Base-by-base conservation (phyloP, 2,797 vertebrate genomes). In the Knipowitschia caucasica region DNA sequence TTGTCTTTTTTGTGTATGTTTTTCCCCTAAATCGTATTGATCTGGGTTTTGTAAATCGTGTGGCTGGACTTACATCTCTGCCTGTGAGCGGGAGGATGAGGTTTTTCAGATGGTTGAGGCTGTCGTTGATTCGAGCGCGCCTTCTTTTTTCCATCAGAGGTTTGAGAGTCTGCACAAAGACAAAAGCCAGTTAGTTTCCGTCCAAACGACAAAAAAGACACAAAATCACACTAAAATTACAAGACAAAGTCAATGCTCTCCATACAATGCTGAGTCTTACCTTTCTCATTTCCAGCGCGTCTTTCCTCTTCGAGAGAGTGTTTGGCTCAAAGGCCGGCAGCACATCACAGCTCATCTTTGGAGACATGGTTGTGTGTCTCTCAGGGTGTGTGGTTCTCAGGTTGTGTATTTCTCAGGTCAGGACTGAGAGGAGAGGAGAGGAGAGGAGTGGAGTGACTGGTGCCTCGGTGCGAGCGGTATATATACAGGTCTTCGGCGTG, bases 111-210 rank as follows among this genome's bases (percentile, higher is more conserved):
- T 87, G 89, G 67, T 86, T 81, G 40, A 95, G 87, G 70, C 91
- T 93, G 63, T 92, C 85, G 71, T 94, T 94, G 69, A 95, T 94
- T 51, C 93, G 92, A 17, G 93, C 94, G 44, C 94, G 89, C 67
- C 91, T 86, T 64, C 86, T 84, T 73, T 91, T 94, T 74, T 94
- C 92, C 90, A 92, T 81, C 66, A 93, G 67, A 0, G 92, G 91
- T 59, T 94, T 93, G 59, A 92, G 86, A 18, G 82, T 92, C 92
- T 93, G 76, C 50, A 81, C 82, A 74, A 3, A 55, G 53, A 21
- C 1, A 73, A 3, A 51, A 1, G 15, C 3, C 0, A 52, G 50
- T 84, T 62, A 85, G 31, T 23, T 52, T 56, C 17, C 20, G 2
- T 2, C 34, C 29, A 40, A 5, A 5, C 9, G 7, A 52, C 24